Base-by-base conservation (phyloP, 2,113 vertebrate genomes). In the Apodemus sylvaticus region DNA sequence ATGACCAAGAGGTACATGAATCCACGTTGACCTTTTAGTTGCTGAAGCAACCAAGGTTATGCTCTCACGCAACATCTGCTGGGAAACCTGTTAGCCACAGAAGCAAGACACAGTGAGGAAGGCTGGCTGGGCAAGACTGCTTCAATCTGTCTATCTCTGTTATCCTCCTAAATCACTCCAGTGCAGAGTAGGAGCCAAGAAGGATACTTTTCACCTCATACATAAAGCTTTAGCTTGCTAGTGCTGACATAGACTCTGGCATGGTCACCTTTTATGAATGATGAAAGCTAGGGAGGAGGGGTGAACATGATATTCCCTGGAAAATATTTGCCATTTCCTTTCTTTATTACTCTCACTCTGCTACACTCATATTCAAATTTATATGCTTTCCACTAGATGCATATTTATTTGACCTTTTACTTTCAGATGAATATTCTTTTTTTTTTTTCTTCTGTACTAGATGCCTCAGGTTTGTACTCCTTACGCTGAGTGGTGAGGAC, bases 121-220 rank as follows among this genome's bases (percentile, higher is more conserved):
- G 70, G 58, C 95, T 79, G 96, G 76, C 91, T 97, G 64, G 26
- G 88, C 64, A 95, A 96, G 97, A 97, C 93, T 89, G 98, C 96
- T 98, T 90, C 62, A 87, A 91, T 90, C 85, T 96, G 96, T 92
- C 96, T 96, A 10, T 96, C 94, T 98, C 88, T 93, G 92, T 95
- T 97, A 96, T 71, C 45, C 48, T 97, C 94, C 74, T 96, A 96
- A 97, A 94, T 96, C 97, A 97, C 97, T 60, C 86, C 83, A 90
- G 77, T 55, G 60, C 91, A 77, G 86, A 92, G 36, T n/a, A 90
- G 91, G 91, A 77, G 92, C 55, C 7, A 55, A 73, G 88, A 96
- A 94, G 96, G 87, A 79, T 95, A n/a, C 64, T 97, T 97, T 94
- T 70, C 66, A 88, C 73, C 71, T 86, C 77, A 90, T 90, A 70